Evolutionary conservation across 2,113 vertebrate species (phyloP), one percentile per base, ranked within the genome.

Genomic region (Telmatochromis brichardi): DNA sequence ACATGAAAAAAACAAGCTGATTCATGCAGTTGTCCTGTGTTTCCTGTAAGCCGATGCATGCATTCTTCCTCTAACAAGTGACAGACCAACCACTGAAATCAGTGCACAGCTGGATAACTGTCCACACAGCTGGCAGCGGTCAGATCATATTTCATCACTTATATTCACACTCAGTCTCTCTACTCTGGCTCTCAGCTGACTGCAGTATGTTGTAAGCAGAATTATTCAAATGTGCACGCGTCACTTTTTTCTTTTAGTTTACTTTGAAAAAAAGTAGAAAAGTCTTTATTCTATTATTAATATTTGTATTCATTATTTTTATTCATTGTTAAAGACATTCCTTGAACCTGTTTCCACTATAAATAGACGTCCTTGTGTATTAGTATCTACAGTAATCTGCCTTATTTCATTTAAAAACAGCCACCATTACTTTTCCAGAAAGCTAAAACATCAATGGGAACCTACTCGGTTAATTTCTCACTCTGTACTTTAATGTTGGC

Each of bases 31-130:
- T 37, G 60, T 15, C 11, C 2, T 23, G 58, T 76, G 35, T 81
- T 85, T 81, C 58, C 42, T 60, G 17, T 37, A 83, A 80, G 12
- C 73, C 2, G 19, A 68, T 23, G 35, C 5, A 23, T 79, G 31
- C 26, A 28, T 82, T 65, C 54, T 58, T 58, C 9, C 50, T 53
- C 17, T 5, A 23, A 35, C 5, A 53, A 21, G 23, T 19, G 85
- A 89, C 89, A 88, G 82, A 58, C 76, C 73, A 73, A 6, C 28
- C 23, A 23, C 33, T 80, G 21, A 71, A 81, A 45, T 76, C 45
- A 78, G 33, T 31, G 26, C 63, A 87, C 92, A 92, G 89, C 89
- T 93, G 84, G 85, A 86, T 54, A 50, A 33, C 31, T 3, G 4
- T 85, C 11, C 10, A n/a, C 78, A 88, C 85, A 92, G 88, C 84